phyloP scores from a whole-genome alignment of 2,797 vertebrate species.

The Rachycentron canadum region DNA sequence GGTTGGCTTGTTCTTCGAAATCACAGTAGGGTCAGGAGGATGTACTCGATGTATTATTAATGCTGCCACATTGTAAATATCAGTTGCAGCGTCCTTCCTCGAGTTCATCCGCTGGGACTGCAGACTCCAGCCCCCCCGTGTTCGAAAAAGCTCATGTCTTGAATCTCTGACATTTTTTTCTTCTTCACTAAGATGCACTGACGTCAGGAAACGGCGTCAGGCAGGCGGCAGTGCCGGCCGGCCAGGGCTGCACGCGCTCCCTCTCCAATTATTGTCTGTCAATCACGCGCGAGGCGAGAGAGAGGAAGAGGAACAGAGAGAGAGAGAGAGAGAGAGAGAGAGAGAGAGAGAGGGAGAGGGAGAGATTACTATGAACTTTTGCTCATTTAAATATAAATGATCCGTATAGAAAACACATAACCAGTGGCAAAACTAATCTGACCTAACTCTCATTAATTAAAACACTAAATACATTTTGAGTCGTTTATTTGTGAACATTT shows the following conservation, averaged over 20 bases:
- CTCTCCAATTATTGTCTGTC: constrained; percentile 77
- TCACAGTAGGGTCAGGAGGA: constrained; percentile 49
- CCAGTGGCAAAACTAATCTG: no score
- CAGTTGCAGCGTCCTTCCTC: constrained; percentile 61
- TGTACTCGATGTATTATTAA: constrained; percentile 68
- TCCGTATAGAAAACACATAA: not conserved
- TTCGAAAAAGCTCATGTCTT: constrained; percentile 72
- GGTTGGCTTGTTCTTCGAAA: constrained; percentile 40
- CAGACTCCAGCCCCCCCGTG: constrained; percentile 39
- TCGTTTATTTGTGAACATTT: not conserved
- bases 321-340: constrained; percentile 20
- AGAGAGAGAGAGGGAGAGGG: not conserved
- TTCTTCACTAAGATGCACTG: constrained; percentile 63
- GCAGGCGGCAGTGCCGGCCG: constrained; percentile 71
- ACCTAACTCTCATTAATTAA: no score
- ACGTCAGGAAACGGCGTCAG: constrained; percentile 81
- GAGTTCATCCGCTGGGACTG: constrained; percentile 65
- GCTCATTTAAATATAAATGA: not conserved
- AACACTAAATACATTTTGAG: no score
- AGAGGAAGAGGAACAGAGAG: not conserved
- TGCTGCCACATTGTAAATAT: constrained; percentile 66
- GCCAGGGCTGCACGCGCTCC: constrained; percentile 67
- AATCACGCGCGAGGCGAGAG: constrained; percentile 57
- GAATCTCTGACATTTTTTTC: constrained; percentile 29
- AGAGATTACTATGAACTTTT: constrained; percentile 1